Conservation (phyloP, 2,113 vertebrate species). For the Merops nubicus region DNA sequence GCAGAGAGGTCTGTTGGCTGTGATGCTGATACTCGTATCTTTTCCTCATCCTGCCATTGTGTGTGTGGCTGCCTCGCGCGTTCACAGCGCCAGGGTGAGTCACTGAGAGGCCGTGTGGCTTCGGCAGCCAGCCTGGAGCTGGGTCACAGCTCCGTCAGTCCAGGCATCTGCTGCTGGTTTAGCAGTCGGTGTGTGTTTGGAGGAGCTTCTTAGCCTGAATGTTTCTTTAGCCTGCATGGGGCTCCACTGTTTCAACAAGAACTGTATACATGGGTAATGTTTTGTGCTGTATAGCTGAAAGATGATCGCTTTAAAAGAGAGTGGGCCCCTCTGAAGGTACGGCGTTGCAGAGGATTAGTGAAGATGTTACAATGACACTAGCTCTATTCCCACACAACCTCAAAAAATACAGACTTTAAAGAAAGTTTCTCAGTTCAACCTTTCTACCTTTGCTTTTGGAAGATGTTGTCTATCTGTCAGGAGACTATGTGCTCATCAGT, state of each 20-base stretch:
- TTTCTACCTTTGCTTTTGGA: neutral
- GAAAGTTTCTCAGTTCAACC: neutral
- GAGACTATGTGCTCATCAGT: neutral
- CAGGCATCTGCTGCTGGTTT: neutral
- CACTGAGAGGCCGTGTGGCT: neutral
- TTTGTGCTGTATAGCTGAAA: neutral
- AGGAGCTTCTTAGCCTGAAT: neutral
- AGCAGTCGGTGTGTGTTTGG: neutral
- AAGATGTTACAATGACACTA: neutral
- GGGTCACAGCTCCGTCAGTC: neutral
- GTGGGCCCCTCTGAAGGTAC: neutral
- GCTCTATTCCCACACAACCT: neutral
- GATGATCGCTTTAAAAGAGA: neutral
- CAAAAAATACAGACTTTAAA: neutral
- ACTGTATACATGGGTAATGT: fast-evolving
- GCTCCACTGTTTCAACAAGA: neutral
- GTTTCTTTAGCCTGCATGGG: neutral
- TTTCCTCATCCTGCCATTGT: neutral
- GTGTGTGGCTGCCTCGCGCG: neutral
- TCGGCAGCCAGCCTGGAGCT: neutral
- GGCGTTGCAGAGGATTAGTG: neutral
- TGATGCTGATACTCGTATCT: neutral
- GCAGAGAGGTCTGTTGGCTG: neutral
- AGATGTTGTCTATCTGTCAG: neutral
- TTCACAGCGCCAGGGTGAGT: neutral